A percentile compares a stretch with the other conserved stretches of the same genome.
phyloP scores from a whole-genome alignment of 2,888 invertebrate genomes.

The Crepidodera aurea region DNA sequence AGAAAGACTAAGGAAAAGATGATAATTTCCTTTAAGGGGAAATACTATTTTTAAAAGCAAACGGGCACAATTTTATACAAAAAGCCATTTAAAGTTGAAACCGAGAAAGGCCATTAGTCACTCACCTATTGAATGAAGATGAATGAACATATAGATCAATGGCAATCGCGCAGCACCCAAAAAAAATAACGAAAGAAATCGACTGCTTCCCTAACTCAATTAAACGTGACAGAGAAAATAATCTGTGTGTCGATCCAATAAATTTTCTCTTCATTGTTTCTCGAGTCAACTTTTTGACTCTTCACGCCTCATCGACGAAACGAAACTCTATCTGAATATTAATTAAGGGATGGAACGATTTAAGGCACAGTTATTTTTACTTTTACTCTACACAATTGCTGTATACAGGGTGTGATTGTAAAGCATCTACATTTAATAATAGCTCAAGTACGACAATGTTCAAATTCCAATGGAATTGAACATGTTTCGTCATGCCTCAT shows the following conservation, averaged over 20 bases:
- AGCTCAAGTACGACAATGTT: too few relatives aligned
- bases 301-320: conserved; percentile 8
- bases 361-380: neutral
- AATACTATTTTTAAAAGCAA: too few relatives aligned
- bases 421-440: too few relatives aligned
- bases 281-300: conserved; percentile 24
- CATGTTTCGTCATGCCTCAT: too few relatives aligned
- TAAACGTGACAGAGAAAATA: conserved; percentile 51
- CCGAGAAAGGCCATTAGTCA: conserved; percentile 9
- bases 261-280: conserved; percentile 53
- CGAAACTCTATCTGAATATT: neutral
- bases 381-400: too few relatives aligned
- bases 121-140: conserved; percentile 33
- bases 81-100: neutral
- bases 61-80: too few relatives aligned
- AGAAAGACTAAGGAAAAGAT: too few relatives aligned
- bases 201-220: conserved; percentile 45
- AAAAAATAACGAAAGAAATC: conserved; percentile 30
- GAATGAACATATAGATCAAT: conserved; percentile 33
- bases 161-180: conserved; percentile 16
- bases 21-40: too few relatives aligned
- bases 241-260: conserved; percentile 52
- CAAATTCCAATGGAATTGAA: too few relatives aligned
- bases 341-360: neutral
- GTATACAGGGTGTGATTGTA: too few relatives aligned